Evolutionary conservation across 2,113 vertebrate species (phyloP).

Genomic region (Hypanus sabinus): DNA sequence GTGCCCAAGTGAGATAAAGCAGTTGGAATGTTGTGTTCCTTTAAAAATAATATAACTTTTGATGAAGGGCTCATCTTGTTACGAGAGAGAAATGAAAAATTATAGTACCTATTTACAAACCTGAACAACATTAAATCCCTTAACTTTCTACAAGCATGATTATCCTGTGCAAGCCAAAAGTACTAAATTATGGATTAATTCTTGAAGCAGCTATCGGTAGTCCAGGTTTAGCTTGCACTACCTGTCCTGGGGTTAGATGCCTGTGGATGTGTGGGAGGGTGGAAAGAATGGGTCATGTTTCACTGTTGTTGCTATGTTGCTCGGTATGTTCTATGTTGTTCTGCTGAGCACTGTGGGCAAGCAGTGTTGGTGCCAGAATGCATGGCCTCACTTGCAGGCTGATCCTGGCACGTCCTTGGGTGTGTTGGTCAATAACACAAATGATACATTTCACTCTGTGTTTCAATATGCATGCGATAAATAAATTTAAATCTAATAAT

Average conservation of each 20-base stretch:
- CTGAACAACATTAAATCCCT: not conserved
- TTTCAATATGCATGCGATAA: too few species aligned
- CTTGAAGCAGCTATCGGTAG: not conserved
- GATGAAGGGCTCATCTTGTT: not conserved
- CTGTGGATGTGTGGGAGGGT: too few species aligned
- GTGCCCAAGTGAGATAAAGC: not conserved
- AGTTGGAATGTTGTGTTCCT: not conserved
- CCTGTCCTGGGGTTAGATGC: too few species aligned
- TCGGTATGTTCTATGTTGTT: too few species aligned
- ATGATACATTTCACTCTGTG: too few species aligned
- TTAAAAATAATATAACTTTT: not conserved
- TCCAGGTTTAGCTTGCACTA: not conserved
- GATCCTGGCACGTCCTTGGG: too few species aligned
- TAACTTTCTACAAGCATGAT: not conserved
- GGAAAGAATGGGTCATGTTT: too few species aligned
- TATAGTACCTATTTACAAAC: not conserved
- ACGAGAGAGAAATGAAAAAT: not conserved
- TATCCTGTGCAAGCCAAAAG: not conserved
- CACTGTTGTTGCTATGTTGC: too few species aligned
- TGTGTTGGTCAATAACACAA: too few species aligned
- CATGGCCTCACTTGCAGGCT: too few species aligned
- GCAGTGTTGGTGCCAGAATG: too few species aligned
- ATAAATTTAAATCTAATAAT: not conserved
- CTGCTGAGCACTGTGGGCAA: too few species aligned
- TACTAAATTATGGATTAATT: not conserved